phyloP scores from a whole-genome alignment of 2,113 vertebrate genomes.

The Microtus oregoni region DNA sequence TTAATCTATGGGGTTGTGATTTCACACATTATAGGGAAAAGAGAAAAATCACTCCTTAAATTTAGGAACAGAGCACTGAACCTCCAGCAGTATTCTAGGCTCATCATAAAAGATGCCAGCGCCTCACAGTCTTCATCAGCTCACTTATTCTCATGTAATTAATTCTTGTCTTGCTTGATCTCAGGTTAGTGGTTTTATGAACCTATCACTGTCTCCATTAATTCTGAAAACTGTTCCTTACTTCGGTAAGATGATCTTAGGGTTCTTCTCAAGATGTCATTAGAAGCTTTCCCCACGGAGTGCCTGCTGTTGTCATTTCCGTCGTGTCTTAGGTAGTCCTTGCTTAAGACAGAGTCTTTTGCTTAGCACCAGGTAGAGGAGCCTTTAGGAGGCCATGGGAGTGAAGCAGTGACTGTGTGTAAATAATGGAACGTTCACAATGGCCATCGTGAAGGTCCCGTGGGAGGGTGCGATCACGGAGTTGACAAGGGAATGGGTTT shows the following conservation, averaged over 20 bases:
- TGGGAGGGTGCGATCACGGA: neutral
- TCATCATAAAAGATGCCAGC: slow-evolving; percentile 16
- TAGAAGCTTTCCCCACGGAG: neutral
- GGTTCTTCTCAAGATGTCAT: neutral
- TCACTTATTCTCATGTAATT: slow-evolving; percentile 54
- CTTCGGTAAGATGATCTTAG: neutral
- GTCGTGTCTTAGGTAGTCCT: neutral
- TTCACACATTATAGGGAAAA: neutral
- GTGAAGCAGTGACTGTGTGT: neutral
- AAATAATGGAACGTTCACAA: neutral
- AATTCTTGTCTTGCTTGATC: slow-evolving; percentile 44
- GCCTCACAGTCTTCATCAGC: neutral
- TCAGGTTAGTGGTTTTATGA: slow-evolving; percentile 49
- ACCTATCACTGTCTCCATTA: slow-evolving; percentile 6
- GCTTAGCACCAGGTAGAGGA: neutral
- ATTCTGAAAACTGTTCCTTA: slow-evolving; percentile 5
- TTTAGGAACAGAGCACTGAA: neutral
- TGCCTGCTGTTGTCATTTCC: too few relatives aligned
- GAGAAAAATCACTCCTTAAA: neutral
- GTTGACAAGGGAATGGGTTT: neutral
- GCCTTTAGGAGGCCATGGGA: neutral
- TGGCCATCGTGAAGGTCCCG: neutral
- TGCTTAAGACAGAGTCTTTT: neutral
- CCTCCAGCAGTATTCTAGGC: neutral
- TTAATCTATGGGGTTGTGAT: neutral